Base-by-base conservation (phyloP, 2,113 vertebrate genomes). In the Callorhinus ursinus region DNA sequence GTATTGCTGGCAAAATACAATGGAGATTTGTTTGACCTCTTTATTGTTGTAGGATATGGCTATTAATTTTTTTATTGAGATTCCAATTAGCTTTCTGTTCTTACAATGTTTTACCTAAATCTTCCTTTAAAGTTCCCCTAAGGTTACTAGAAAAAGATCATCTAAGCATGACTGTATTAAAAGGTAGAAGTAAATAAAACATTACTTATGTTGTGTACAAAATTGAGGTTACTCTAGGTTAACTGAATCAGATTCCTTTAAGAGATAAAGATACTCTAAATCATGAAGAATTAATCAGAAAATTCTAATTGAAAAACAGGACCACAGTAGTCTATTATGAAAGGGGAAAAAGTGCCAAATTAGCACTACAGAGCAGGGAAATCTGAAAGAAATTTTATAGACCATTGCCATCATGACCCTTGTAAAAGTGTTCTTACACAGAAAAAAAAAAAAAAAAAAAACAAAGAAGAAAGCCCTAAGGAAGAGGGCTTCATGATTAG, bases 211-310 rank as follows among this genome's bases (percentile, higher is more conserved):
- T 98, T 99, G 98, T 99, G 97, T 98, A 98, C 98, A 98, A 99
- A 99, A 99, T 99, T 99, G 98, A 98, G 98, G 99, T 98, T 97
- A 95, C 91, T 96, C 80, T 95, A 98, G 98, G 98, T 99, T 99
- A 99, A 99, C 98, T 98, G 98, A 98, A 98, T 98, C 94, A 98
- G 98, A 98, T 98, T 98, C 97, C 95, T 98, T 95, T 93, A 98
- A 98, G 98, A 98, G 97, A 98, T 98, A 98, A 98, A 98, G 96
- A 98, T 97, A 98, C 96, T 98, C 93, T 96, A 98, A 98, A 98
- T 99, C 98, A 98, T 90, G 98, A 98, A 95, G 97, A 98, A 98
- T 98, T 98, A 99, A 98, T 98, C 97, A 97, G 97, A 98, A 98
- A 98, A 98, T 98, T 98, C 96, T 98, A 98, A 98, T 98, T 98